Base-by-base conservation (phyloP, 2,888 invertebrate genomes). In the Cheilosia soror region DNA sequence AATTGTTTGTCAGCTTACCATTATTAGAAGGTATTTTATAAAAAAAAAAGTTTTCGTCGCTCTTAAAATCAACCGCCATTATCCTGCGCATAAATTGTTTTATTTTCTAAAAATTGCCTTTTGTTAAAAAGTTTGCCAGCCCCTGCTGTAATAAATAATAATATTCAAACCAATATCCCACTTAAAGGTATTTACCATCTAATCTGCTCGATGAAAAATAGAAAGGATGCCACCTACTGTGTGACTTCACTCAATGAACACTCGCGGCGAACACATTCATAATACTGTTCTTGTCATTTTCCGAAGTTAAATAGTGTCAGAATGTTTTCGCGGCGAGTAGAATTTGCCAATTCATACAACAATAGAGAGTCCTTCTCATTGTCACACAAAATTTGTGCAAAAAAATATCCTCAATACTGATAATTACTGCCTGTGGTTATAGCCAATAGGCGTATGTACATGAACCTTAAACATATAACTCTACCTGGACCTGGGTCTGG, bases 221-320 rank as follows among this genome's bases (percentile, higher is more conserved):
- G 9, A 51, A 51, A 27, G 25, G 51, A 51, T 13, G 58, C 58
- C 72, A 42, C 72, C 72, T 51, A 53, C 71, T 51, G 71, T 51
- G 37, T 40, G 6, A 27, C 33, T 51, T 51, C 65, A n/a, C n/a
- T 65, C 51, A 66, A 66, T 53, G 66, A 53, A 53, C 40, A 31
- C n/a, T 29, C 5, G 15, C 7, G 33, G 1, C 27, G 42, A 60
- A 58, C 63, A 49, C 63, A 49, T 29, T 71, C 37, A 29, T 13
- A 58, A 49, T 47, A 49, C 0, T 49, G 37, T 27, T 6, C 5
- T 6, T n/a, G 5, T 37, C 15, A 1, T 27, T 25, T n/a, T 49
- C 58, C 25, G 20, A 37, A 55, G 4, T 1, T 20, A 25, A 40
- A 69, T 20, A 29, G 15, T 33, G 2, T 29, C 9, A 7, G 2